These are phyloP conservation scores for Sminthopsis crassicaudata DNA, from an alignment of 2,113 vertebrate genomes.

Conservation along the genomic window DNA sequence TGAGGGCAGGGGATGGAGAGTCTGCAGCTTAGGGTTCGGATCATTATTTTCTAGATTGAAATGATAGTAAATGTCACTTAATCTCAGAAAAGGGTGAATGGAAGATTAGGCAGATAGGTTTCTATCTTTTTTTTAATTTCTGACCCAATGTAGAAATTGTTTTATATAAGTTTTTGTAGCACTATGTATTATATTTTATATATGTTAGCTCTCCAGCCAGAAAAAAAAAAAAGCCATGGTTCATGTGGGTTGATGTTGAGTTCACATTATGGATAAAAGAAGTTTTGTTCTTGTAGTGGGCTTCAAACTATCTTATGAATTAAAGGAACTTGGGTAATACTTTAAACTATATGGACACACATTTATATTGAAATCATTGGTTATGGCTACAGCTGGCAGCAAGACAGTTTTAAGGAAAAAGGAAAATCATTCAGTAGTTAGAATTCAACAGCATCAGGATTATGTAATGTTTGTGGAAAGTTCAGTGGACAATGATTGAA, in stretches of 20 bases:
- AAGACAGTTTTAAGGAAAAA: neutral
- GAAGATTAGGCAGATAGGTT: neutral
- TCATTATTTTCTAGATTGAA: neutral
- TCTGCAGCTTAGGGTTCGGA: neutral
- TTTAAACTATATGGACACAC: neutral
- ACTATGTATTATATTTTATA: neutral
- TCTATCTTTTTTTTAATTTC: neutral
- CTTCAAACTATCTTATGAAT: neutral
- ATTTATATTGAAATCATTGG: neutral
- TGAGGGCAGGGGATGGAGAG: neutral
- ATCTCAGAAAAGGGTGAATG: neutral
- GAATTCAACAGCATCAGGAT: neutral
- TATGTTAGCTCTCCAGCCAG: neutral
- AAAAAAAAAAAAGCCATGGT: neutral
- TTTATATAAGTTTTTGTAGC: neutral
- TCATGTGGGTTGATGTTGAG: neutral
- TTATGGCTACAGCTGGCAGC: accelerated
- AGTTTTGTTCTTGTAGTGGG: neutral
- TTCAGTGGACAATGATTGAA: neutral
- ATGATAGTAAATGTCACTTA: neutral
- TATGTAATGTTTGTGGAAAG: neutral
- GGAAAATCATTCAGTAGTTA: neutral
- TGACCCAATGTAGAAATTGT: neutral
- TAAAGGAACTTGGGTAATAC: neutral
- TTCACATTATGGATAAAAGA: neutral